Evolutionary conservation across 1,140 invertebrate species (phyloP), one percentile per base, ranked within the genome.

Genomic region (Contarinia nasturtii): DNA sequence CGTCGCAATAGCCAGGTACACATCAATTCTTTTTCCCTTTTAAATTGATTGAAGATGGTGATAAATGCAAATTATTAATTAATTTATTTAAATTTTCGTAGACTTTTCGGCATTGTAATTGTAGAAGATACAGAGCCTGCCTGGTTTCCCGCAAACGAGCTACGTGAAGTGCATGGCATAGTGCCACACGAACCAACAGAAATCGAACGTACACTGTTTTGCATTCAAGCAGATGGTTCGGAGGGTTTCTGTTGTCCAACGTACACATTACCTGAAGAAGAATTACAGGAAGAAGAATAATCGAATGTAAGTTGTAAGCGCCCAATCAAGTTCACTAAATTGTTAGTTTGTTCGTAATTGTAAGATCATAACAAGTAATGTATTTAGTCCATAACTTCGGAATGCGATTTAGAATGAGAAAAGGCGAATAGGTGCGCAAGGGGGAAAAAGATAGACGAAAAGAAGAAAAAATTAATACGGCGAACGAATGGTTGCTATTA

Each of bases 61-160:
- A n/a, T n/a, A n/a, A n/a, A n/a, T n/a, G n/a, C n/a, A n/a, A n/a
- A n/a, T n/a, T n/a, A n/a, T n/a, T n/a, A n/a, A n/a, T n/a, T n/a
- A n/a, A n/a, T n/a, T n/a, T n/a, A n/a, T n/a, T n/a, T n/a, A n/a
- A n/a, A n/a, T n/a, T n/a, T 51, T 59, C 58, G 15, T 56, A 86
- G 85, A 67, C 70, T 76, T 27, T 79, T 80, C 50, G 82, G 82
- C 38, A 74, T 84, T 50, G 72, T 77, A 10, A 76, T 91, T 33
- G 79, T 92, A 37, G 82, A 87, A n/a, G 85, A 89, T 54, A 83
- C 87, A 46, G 84, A 88, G 59, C 83, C 87, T 49, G 84, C 86
- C 11, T 92, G 88, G 87, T 93, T 92, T 58, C 88, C 87, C 0
- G 80, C 80, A 1, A 78, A 82, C 14, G 88, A 93, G 53, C 67